Conservation (phyloP, 2,113 vertebrate genomes). For the Channa argus region DNA sequence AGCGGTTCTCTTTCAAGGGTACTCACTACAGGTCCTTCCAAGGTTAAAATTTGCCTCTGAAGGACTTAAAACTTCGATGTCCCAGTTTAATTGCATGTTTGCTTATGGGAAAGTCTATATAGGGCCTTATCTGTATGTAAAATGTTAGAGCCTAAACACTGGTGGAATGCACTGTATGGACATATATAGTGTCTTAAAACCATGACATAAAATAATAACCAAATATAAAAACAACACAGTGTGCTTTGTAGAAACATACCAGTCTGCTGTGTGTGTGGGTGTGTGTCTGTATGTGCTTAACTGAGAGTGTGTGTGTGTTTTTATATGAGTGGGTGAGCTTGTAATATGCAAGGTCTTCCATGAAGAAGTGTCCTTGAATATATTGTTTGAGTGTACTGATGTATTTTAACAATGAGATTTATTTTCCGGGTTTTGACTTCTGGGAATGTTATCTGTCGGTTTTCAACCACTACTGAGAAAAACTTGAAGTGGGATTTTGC, state of each 20-base stretch:
- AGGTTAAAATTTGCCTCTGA: not conserved
- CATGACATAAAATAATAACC: not conserved
- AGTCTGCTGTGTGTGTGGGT: not conserved
- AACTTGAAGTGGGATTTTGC: constrained; percentile 75
- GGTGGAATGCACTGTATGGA: not conserved
- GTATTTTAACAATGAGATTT: constrained; percentile 36
- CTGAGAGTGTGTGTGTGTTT: constrained; percentile 2
- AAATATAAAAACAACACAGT: not conserved
- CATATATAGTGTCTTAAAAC: not conserved
- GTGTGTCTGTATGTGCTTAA: not conserved
- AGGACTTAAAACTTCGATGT: not conserved
- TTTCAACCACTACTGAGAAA: constrained; percentile 58
- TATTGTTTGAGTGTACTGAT: constrained; percentile 18
- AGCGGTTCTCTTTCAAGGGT: too few relatives aligned
- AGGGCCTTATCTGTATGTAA: not conserved
- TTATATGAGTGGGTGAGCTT: constrained; percentile 5
- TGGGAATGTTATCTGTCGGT: constrained; percentile 40
- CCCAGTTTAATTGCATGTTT: not conserved
- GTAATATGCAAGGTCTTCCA: constrained; percentile 53
- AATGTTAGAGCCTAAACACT: not conserved
- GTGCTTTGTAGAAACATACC: constrained; percentile 27
- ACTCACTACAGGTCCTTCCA: too few relatives aligned
- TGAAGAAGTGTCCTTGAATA: constrained; percentile 26
- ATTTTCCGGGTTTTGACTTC: constrained; percentile 45
- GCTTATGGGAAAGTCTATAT: constrained; percentile 2